Base-by-base conservation (phyloP, 2,797 vertebrate species). In the Iguana delicatissima region DNA sequence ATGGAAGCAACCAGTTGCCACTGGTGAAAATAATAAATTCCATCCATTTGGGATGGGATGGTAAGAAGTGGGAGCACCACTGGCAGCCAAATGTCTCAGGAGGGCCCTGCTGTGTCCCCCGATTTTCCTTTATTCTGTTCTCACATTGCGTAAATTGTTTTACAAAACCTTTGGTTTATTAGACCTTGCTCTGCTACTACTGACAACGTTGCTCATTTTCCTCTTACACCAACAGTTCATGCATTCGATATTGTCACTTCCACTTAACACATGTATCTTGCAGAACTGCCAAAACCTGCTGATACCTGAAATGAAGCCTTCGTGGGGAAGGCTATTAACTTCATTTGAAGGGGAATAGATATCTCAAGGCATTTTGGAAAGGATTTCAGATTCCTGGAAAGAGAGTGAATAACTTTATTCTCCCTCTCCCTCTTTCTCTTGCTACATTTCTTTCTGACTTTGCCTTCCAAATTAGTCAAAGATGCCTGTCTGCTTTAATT, bases 251-350 rank as follows among this genome's bases (percentile, higher is more conserved):
- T 0, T 72, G 50, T 14, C 59, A 0, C 0, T 55, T 89, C 38
- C 64, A 38, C 22, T 64, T 87, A 86, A 57, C 52, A 79, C 29
- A 82, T 57, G 50, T 50, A 1, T 0, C 16, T 0, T 0, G 7
- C 35, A 80, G 38, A 89, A 87, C 77, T 59, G 6, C 1, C 88
- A 3, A 79, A 84, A 64, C 79, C 87, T 92, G 79, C 84, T 93
- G 90, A 87, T 89, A 92, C 80, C 80, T 95, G 87, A 93, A 90
- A 91, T 72, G 72, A 32, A 84, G 93, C 85, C 94, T 94, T 93
- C 94, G 89, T 91, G 72, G 0, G 46, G 62, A 80, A 67, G 82
- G 3, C 62, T 88, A 14, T 52, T 91, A 89, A 57, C 73, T 64
- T 0, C 74, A 73, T 73, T 46, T 73, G 74, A 73, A 32, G 22